Conservation (phyloP, 2,797 vertebrate species). For the Acanthiza pusilla region DNA sequence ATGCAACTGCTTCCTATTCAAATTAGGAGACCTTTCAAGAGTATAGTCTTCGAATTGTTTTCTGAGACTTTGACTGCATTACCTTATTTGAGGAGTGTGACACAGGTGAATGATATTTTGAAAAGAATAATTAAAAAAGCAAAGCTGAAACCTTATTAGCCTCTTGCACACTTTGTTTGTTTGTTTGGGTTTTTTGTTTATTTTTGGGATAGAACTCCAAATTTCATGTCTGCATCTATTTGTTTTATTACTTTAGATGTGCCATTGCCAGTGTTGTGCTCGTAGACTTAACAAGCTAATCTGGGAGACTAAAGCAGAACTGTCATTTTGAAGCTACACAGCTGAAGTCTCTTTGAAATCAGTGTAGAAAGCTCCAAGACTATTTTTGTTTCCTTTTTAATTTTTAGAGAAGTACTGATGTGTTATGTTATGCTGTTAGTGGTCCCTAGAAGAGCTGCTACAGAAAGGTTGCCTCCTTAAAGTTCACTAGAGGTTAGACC, state of each 20-base stretch:
- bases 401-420: background rate
- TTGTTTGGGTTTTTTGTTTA: background rate
- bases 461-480: background rate
- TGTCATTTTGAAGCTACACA: constrained; percentile 47
- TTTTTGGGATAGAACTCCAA: background rate
- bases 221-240: constrained; percentile 1
- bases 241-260: constrained; percentile 38
- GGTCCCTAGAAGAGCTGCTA: background rate
- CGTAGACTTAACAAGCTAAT: background rate
- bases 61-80: background rate
- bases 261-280: constrained; percentile 8
- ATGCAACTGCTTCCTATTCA: background rate
- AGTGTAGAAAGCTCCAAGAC: constrained; percentile 50
- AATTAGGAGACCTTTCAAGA: background rate
- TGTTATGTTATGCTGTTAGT: background rate
- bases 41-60: background rate
- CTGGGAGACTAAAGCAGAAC: constrained; percentile 23
- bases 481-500: background rate
- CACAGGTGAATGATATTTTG: background rate
- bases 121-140: background rate
- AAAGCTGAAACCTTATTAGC: background rate
- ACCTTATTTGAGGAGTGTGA: background rate
- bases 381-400: constrained; percentile 48
- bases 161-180: background rate
- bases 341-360: constrained; percentile 55